Conservation (phyloP, 2,797 vertebrate genomes). For the Siniperca scherzeri region DNA sequence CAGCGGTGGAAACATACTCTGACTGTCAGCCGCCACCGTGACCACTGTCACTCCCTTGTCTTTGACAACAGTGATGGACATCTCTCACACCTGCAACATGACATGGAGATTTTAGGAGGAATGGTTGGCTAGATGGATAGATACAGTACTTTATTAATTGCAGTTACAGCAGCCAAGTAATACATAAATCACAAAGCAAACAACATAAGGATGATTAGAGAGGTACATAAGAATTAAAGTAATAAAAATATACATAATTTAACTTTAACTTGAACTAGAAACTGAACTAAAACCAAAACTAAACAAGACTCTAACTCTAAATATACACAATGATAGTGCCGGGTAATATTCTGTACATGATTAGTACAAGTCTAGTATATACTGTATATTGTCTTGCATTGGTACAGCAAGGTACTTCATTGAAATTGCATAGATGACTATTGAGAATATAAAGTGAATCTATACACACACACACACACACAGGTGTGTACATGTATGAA, state of each 20-base stretch:
- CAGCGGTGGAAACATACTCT: neutral
- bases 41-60: neutral
- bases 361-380: too few relatives aligned
- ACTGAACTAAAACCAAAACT: too few relatives aligned
- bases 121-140: neutral
- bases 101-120: neutral
- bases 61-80: slow-evolving; percentile 13
- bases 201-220: neutral
- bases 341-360: too few relatives aligned
- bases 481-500: neutral
- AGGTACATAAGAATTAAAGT: neutral
- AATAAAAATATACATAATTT: too few relatives aligned
- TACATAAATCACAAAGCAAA: neutral
- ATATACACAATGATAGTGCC: too few relatives aligned
- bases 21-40: neutral
- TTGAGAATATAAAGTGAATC: too few relatives aligned
- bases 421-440: too few relatives aligned
- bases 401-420: too few relatives aligned
- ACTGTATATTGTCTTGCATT: too few relatives aligned
- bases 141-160: neutral
- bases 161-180: neutral
- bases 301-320: too few relatives aligned
- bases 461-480: too few relatives aligned
- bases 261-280: too few relatives aligned
- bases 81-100: slow-evolving; percentile 29